phyloP scores from a whole-genome alignment of 2,888 invertebrate species.

The Cylloceria caligata region DNA sequence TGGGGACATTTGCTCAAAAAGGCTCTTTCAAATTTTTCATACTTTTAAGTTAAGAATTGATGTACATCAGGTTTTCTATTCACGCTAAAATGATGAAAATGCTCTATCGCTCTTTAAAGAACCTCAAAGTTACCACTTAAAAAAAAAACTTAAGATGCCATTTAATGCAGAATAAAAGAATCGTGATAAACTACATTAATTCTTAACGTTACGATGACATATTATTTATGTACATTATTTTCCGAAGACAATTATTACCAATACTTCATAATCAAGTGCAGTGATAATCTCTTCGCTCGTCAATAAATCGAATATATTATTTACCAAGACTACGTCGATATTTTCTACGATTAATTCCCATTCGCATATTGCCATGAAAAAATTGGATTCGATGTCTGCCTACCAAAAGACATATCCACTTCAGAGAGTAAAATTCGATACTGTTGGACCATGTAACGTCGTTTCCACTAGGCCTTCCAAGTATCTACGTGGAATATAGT shows the following conservation, averaged over 20 bases:
- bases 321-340: background rate
- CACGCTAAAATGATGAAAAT: too few species aligned
- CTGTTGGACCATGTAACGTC: background rate
- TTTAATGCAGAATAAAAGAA: too few species aligned
- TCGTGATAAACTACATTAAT: too few species aligned
- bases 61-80: too few species aligned
- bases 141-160: too few species aligned
- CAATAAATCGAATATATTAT: slow-evolving; percentile 5
- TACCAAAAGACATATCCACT: slow-evolving; percentile 14
- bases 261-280: background rate
- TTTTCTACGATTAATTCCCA: background rate
- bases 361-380: background rate
- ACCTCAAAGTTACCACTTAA: too few species aligned
- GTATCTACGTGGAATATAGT: background rate
- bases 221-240: too few species aligned
- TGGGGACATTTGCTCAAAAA: too few species aligned
- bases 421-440: background rate
- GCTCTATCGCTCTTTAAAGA: too few species aligned
- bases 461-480: background rate
- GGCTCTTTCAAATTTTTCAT: too few species aligned
- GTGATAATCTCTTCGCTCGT: background rate
- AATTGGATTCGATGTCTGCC: background rate
- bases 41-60: too few species aligned
- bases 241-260: background rate
- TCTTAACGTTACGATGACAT: too few species aligned